Evolutionary conservation across 2,797 vertebrate species (phyloP), one percentile per base, ranked within the genome.

Genomic region (Falco naumanni): DNA sequence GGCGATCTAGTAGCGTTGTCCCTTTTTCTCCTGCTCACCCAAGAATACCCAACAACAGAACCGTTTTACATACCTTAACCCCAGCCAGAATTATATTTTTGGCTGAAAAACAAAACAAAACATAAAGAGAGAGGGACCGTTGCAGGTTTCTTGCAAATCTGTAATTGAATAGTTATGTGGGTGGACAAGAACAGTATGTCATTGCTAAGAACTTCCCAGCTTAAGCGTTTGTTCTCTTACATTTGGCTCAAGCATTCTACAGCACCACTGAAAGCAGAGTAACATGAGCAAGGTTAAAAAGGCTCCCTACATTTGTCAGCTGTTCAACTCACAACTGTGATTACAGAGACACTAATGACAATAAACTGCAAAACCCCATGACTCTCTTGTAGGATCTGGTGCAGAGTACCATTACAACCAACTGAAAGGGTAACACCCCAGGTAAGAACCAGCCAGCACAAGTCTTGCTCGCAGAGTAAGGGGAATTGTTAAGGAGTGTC

Each of bases 21-120:
- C 18, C 37, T 91, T 91, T 24, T 77, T 51, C 70, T 80, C 78
- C 68, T 45, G 64, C 39, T 89, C 41, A 43, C 37, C 24, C 57
- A 78, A 87, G n/a, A 89, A 91, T 3, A 88, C 11, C 41, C 65
- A 61, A 66, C 4, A 80, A 57, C 5, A 47, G 45, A 47, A 51
- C 26, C 53, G 10, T 63, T 91, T 89, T 54, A 95, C 98, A 65
- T 98, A 99, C 99, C 99, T 99, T 99, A 81, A 99, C 98, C 79
- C 99, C 99, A 33, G 99, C 99, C 96, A 99, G 98, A 92, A 99
- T 98, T 89, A 99, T 99, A 96, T 99, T 99, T 98, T 99, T 99
- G 87, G 99, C 99, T 99, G 97, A 80, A 94, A 97, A 53, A 87
- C 64, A 87, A 89, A 60, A 89, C 16, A 88, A 89, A 76, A 84